Percentiles rank a stretch among this genome's conserved stretches.
Conservation (phyloP, 1,140 invertebrate species). For the Zaprionus davidi region DNA sequence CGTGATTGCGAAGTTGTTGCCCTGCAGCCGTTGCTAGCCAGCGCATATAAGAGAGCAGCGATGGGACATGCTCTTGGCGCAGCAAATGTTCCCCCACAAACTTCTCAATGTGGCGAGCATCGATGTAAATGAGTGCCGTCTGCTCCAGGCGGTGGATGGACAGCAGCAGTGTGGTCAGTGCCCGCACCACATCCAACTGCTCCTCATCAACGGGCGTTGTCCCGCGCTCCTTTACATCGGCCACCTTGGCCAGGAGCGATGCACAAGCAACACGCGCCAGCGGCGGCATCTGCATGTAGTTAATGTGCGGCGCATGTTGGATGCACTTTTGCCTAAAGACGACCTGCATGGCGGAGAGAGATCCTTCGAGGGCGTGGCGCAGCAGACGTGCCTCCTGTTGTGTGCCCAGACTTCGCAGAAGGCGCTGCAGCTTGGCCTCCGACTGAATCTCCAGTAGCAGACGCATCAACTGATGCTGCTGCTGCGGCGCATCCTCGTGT, state of each 20-base stretch:
- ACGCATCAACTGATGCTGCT: slow-evolving; percentile 68
- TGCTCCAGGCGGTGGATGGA: slow-evolving; percentile 61
- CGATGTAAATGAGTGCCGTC: slow-evolving; percentile 77
- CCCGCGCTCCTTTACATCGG: slow-evolving; percentile 8
- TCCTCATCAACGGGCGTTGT: slow-evolving; percentile 21
- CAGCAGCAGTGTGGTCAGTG: slow-evolving; percentile 62
- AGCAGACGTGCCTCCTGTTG: slow-evolving; percentile 68
- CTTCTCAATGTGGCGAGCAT: slow-evolving; percentile 75
- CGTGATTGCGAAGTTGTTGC: slow-evolving; percentile 44
- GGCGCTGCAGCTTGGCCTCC: slow-evolving; percentile 73
- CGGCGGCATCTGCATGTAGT: slow-evolving; percentile 81
- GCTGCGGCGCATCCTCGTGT: slow-evolving; percentile 66
- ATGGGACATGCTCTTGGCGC: slow-evolving; percentile 59
- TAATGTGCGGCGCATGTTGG: slow-evolving; percentile 82
- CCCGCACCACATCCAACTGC: slow-evolving; percentile 61
- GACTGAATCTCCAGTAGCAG: slow-evolving; percentile 79
- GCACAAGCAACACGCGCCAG: slow-evolving; percentile 70
- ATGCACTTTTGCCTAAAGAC: slow-evolving; percentile 80
- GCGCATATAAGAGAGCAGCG: slow-evolving; percentile 53
- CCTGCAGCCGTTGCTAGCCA: slow-evolving; percentile 43
- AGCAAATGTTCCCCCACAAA: slow-evolving; percentile 77
- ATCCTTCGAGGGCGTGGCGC: slow-evolving; percentile 62
- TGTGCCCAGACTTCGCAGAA: slow-evolving; percentile 60
- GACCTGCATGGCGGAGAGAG: slow-evolving; percentile 68
- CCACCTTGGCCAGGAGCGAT: slow-evolving; percentile 63